Evolutionary conservation across 2,113 vertebrate genomes (phyloP), one percentile per base, ranked within the genome.

Genomic region (human): DNA sequence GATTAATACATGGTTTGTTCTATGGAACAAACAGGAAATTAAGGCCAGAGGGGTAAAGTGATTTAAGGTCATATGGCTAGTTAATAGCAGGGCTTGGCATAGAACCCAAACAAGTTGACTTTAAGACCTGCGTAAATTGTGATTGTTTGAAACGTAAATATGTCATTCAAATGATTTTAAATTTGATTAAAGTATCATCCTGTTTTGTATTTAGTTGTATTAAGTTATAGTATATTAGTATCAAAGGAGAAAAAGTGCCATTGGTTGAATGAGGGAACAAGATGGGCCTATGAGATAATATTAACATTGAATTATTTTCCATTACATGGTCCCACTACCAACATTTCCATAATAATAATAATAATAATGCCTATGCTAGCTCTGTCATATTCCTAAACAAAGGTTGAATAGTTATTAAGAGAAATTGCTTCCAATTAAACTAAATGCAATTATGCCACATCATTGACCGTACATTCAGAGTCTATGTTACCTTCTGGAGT

Each of bases 331-430:
- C 27, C 64, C 35, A 92, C 64, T 94, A 81, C 27, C 52, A 78
- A 35, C 30, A 82, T 97, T 89, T 93, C 73, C 76, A 64, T 35
- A 89, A 38, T 61, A 92, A 40, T 73, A 95, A 52, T 79, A 95
- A 55, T 40, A 45, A 52, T 79, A 95, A 55, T 40, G 43, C 16
- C 50, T 91, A 73, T n/a, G 38, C 5, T 87, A 78, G 38, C 16
- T 85, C 80, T 90, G 50, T 52, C 38, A 72, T 43, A 92, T 85
- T 92, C 32, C 32, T 64, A 76, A 94, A 66, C 7, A 94, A 75
- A 96, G 55, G 7, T 9, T 78, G 20, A 89, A 43, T 64, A 84
- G 40, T 89, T 52, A 48, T 89, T 50, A 92, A 80, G 87, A 80
- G 52, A 86, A 57, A 73, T 59, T 83, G 25, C 30, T 89, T 68